Evolutionary conservation across 2,888 invertebrate species (phyloP).

Genomic region (Metacarcinus magister): DNA sequence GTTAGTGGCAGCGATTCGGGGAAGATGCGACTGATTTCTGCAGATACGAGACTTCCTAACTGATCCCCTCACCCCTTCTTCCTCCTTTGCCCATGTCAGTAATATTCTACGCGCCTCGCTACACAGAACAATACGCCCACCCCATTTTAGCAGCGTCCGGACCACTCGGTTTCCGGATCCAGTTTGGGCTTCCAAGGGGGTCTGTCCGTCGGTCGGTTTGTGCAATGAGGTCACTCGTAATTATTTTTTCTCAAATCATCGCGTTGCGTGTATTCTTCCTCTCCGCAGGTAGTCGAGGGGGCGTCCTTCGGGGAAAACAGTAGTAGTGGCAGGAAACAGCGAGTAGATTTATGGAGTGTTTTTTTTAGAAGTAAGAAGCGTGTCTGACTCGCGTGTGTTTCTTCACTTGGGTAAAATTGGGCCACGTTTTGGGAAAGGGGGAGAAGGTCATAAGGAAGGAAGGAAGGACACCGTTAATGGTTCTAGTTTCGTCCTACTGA

Average conservation of each 20-base stretch:
- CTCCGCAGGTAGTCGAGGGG: background rate
- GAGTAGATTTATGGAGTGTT: background rate
- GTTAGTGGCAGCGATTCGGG: background rate
- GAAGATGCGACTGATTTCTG: background rate
- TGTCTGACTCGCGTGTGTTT: background rate
- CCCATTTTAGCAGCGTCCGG: constrained; percentile 7
- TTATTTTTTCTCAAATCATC: constrained; percentile 27
- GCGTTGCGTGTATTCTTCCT: constrained; percentile 27
- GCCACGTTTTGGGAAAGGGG: background rate
- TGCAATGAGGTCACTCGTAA: background rate
- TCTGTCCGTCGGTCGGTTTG: background rate
- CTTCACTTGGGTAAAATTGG: background rate
- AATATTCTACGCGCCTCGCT: background rate
- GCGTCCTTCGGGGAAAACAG: constrained; percentile 31
- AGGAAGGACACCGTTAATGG: background rate
- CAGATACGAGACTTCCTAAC: background rate
- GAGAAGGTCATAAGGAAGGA: background rate
- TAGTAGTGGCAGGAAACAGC: background rate
- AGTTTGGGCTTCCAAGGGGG: background rate
- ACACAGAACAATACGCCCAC: background rate
- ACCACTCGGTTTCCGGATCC: background rate
- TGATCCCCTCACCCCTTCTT: background rate
- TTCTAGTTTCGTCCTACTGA: background rate
- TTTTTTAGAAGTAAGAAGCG: constrained; percentile 32
- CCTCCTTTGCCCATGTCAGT: background rate